phyloP scores from a whole-genome alignment of 2,888 invertebrate species.

The Flexamia atlantica region DNA sequence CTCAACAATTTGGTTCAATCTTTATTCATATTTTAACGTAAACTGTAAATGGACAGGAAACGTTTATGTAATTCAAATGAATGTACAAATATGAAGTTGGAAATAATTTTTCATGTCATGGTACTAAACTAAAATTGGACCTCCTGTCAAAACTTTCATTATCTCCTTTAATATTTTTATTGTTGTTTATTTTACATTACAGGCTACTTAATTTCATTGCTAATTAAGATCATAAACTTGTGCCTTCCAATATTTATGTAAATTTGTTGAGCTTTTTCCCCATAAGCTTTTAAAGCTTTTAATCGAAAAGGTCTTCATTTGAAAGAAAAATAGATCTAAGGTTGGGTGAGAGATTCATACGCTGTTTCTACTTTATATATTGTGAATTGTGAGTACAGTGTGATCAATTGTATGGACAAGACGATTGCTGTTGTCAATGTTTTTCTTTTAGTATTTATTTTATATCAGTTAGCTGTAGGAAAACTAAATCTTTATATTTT shows the following conservation, averaged over 20 bases:
- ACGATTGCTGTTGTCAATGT: conserved; percentile 27
- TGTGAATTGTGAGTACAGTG: conserved; percentile 16
- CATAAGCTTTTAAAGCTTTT: neutral
- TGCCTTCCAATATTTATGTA: conserved; percentile 42
- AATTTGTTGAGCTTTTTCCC: neutral
- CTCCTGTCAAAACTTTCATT: no score
- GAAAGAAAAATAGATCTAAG: neutral
- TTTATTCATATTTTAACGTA: no score
- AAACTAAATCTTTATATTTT: conserved; percentile 34
- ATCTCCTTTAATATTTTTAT: no score
- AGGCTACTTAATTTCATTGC: no score
- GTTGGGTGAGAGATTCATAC: conserved; percentile 41
- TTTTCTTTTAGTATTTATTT: conserved; percentile 27
- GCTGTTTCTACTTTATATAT: conserved; percentile 8
- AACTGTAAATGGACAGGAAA: no score
- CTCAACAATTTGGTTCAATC: no score
- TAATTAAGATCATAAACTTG: conserved; percentile 12
- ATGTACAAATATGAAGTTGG: no score
- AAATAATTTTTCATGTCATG: no score
- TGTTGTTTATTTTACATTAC: no score
- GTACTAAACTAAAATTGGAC: no score
- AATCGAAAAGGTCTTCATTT: neutral
- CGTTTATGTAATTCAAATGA: no score
- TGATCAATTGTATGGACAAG: conserved; percentile 17
- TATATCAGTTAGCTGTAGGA: conserved; percentile 7